A percentile compares a stretch with the other conserved stretches of the same genome.
These are phyloP conservation scores for Cheilosia variabilis DNA, from an alignment of 2,888 invertebrate genomes.

Conservation along the genomic window DNA sequence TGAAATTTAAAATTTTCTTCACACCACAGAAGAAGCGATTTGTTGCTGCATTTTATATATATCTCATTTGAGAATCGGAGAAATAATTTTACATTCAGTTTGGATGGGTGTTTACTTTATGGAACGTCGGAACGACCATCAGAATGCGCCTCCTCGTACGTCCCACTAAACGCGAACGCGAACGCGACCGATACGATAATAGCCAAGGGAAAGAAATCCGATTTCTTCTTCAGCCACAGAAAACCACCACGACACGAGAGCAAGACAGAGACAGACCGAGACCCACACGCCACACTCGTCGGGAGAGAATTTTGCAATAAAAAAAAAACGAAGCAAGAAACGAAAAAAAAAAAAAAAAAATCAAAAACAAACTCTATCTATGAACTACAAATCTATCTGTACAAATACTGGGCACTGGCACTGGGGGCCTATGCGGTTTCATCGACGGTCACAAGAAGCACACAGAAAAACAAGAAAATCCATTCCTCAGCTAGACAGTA, in stretches of 20 bases:
- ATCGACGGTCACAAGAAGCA: conserved; percentile 56
- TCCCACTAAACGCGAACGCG: conserved; percentile 69
- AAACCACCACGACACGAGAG: conserved; percentile 24
- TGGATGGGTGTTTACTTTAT: conserved; percentile 29
- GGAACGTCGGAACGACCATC: conserved; percentile 16
- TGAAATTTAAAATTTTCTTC: neutral
- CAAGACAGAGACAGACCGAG: conserved; percentile 37
- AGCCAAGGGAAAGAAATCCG: conserved; percentile 64
- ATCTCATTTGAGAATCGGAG: too few relatives aligned
- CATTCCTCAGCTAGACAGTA: conserved; percentile 42
- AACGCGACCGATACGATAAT: too few relatives aligned
- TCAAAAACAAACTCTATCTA: conserved; percentile 28
- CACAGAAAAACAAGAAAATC: conserved; percentile 33
- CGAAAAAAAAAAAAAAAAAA: conserved; percentile 26
- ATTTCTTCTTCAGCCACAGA: conserved; percentile 58
- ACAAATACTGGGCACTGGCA: conserved; percentile 24
- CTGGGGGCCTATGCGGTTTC: conserved; percentile 47
- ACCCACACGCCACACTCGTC: conserved; percentile 9
- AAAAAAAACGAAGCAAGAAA: neutral
- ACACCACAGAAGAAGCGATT: neutral
- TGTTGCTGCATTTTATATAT: neutral
- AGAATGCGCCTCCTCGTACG: conserved; percentile 68
- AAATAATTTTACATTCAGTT: conserved; percentile 17
- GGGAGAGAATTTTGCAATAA: conserved; percentile 40
- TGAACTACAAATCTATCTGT: conserved; percentile 53